These are phyloP conservation scores for Gadopsis bispinosus DNA, from an alignment of 2,797 vertebrate genomes.

Conservation along the genomic window DNA sequence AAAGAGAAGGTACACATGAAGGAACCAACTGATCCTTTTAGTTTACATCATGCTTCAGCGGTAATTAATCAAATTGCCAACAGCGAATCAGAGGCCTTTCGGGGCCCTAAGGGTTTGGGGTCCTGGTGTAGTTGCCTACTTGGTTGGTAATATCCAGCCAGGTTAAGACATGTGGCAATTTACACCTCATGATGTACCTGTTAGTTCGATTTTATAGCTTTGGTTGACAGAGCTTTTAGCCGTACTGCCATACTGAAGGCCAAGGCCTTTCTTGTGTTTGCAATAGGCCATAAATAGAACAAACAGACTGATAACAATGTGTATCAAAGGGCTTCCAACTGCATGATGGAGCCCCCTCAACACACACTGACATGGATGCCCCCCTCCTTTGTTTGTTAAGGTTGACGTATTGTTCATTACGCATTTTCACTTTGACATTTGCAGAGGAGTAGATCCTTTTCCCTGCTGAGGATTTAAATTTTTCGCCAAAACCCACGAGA, in stretches of 20 bases:
- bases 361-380: slow-evolving; percentile 6
- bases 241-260: rapidly evolving
- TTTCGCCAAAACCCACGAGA: slow-evolving; percentile 8
- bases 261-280: slow-evolving; percentile 25
- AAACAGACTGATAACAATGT: slow-evolving; percentile 41
- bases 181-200: not conserved
- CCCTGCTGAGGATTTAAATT: rapidly evolving
- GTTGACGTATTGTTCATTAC: not conserved
- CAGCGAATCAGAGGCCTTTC: no score
- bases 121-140: no score
- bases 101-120: no score
- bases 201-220: not conserved
- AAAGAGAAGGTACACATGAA: no score
- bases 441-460: not conserved
- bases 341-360: not conserved
- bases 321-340: slow-evolving; percentile 73
- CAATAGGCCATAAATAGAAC: slow-evolving; percentile 65
- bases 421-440: not conserved
- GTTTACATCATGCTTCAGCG: no score
- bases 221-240: not conserved
- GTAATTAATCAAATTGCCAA: no score
- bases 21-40: no score
- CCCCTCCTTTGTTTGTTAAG: not conserved
- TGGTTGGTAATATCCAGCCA: no score
- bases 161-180: no score